phyloP scores from a whole-genome alignment of 2,888 invertebrate genomes.

The Limnephilus lunatus region DNA sequence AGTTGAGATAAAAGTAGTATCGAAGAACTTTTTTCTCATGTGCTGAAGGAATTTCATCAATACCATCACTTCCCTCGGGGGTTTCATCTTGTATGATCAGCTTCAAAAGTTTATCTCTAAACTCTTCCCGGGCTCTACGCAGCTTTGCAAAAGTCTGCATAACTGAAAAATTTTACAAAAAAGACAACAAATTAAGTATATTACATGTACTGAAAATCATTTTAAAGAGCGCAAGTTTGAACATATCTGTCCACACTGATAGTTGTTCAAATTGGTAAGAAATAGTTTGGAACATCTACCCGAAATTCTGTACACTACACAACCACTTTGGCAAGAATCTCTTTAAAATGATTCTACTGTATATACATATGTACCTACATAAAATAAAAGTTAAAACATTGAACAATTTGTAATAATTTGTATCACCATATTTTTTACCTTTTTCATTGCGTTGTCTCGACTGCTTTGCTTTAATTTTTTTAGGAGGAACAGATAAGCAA shows the following conservation, averaged over 20 bases:
- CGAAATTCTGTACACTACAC: too few species aligned
- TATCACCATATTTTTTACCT: background rate
- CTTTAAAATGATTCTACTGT: too few species aligned
- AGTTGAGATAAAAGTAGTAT: constrained; percentile 93
- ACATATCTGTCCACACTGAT: too few species aligned
- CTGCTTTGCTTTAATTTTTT: constrained; percentile 68
- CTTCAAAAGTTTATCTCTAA: constrained; percentile 87
- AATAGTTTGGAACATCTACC: too few species aligned
- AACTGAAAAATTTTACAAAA: constrained; percentile 70
- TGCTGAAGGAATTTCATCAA: constrained; percentile 76
- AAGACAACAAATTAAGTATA: too few species aligned
- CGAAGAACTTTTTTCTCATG: constrained; percentile 84
- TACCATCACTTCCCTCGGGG: constrained; percentile 70
- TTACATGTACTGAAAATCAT: too few species aligned
- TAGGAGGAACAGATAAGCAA: constrained; percentile 67
- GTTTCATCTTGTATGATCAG: constrained; percentile 81
- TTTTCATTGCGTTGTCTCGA: constrained; percentile 42
- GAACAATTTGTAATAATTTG: too few species aligned
- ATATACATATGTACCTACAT: too few species aligned
- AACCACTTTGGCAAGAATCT: too few species aligned
- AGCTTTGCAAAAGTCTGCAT: constrained; percentile 82
- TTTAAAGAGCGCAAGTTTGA: too few species aligned
- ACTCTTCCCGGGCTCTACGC: constrained; percentile 88
- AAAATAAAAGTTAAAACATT: too few species aligned
- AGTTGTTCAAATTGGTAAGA: too few species aligned